Evolutionary conservation across 2,888 invertebrate species (phyloP).

Genomic region (Drosophila subsilvestris): DNA sequence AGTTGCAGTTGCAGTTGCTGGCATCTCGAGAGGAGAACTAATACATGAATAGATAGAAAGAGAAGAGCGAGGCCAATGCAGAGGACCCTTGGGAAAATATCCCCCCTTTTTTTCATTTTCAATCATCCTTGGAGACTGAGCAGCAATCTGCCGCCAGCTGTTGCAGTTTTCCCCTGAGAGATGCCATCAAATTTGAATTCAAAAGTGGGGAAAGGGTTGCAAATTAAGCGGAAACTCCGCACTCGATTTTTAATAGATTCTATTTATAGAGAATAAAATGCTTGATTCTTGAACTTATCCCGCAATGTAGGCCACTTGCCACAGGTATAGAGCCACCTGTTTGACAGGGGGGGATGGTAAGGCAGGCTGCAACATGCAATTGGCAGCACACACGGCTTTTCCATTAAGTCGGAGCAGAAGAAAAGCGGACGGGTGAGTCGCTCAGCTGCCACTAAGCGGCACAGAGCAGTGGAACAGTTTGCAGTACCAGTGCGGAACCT

Average conservation of each 20-base stretch:
- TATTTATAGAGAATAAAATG: constrained; percentile 9
- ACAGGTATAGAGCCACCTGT: too few relatives aligned
- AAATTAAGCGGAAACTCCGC: constrained; percentile 36
- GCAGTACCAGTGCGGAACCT: background rate
- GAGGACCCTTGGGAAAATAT: constrained; percentile 37
- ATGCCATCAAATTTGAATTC: constrained; percentile 31
- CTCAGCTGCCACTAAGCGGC: constrained; percentile 1
- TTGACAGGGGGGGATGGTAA: too few relatives aligned
- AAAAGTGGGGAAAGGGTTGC: constrained; percentile 13
- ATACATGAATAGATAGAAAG: background rate
- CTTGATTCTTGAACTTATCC: constrained; percentile 10
- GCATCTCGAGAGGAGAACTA: background rate
- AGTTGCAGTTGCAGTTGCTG: constrained; percentile 29
- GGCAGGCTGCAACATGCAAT: constrained; percentile 5
- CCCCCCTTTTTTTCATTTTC: constrained; percentile 24
- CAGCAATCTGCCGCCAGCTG: constrained; percentile 32
- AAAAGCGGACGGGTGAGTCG: background rate
- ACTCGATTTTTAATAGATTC: constrained; percentile 33
- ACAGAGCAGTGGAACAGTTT: background rate
- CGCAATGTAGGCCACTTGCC: constrained; percentile 52
- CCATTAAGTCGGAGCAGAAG: constrained; percentile 57
- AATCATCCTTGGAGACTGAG: constrained; percentile 11
- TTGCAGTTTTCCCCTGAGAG: constrained; percentile 25
- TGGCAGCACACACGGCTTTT: constrained; percentile 60
- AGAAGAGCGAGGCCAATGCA: constrained; percentile 6